Base-by-base conservation (phyloP, 2,113 vertebrate species). In the Motacilla tschutschensis region DNA sequence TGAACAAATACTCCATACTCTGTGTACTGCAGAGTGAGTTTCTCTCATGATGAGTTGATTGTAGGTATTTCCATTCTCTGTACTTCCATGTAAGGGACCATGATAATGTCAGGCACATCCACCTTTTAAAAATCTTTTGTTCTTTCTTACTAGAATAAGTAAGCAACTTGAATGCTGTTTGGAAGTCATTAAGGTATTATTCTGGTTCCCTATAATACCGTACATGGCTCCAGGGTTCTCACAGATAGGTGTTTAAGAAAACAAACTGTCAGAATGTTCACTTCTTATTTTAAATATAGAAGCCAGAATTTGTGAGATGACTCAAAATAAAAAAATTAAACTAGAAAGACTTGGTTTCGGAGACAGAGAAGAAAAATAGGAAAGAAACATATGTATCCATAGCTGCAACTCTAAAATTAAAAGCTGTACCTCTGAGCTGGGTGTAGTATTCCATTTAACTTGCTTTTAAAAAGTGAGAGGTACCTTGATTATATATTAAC, bases 101-200 rank as follows among this genome's bases (percentile, higher is more conserved):
- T 75, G 87, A 93, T 94, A 95, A 89, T 63, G 76, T 91, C 91
- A 92, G 66, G 81, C 80, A 83, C 21, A 89, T 94, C 59, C 85
- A 85, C 48, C 85, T 94, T 90, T 95, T 94, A 84, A 90, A 95
- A 91, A 67, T 91, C 90, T 90, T 95, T 94, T 92, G 69, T 93
- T 95, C 79, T 87, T 87, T 69, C 58, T 55, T 95, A 90, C 88
- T 92, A 95, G 91, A 95, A 91, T 66, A 89, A 35, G 54, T 60
- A 91, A 93, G 86, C 64, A 85, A 83, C 63, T 71, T 58, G 93
- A 93, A 85, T 70, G 55, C 53, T 79, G 55, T 80, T 92, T 94
- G 53, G 80, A 88, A 94, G 72, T 93, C 81, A 77, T 85, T 90
- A 58, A 5, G 0, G 69, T 90, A 55, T 86, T 87, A 64, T 83